These are phyloP conservation scores for Pentalonia nigronervosa DNA, from an alignment of 1,140 invertebrate species.

Conservation along the genomic window DNA sequence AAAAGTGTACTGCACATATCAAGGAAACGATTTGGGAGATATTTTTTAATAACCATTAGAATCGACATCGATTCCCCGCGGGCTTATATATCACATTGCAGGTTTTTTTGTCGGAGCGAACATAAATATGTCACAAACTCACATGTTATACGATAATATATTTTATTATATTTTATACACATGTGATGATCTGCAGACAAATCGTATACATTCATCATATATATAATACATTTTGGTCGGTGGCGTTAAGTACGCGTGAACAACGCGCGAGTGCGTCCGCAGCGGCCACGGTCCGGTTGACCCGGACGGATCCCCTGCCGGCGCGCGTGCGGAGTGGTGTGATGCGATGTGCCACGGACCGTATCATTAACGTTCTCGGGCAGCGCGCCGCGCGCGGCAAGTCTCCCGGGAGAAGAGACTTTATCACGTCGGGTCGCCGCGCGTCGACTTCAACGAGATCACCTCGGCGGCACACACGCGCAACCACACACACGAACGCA, in stretches of 20 bases:
- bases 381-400: not conserved
- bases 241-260: slow-evolving; percentile 52
- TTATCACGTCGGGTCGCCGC: slow-evolving; percentile 21
- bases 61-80: not conserved
- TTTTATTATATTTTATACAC: not conserved
- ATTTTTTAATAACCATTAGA: not conserved
- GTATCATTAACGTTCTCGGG: slow-evolving; percentile 46
- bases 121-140: not conserved
- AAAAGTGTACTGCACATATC: not conserved
- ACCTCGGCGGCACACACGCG: not conserved
- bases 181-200: not conserved
- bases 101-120: not conserved
- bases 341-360: slow-evolving; percentile 34
- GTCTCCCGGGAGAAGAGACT: slow-evolving; percentile 46
- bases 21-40: not conserved
- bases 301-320: not conserved
- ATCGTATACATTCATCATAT: not conserved
- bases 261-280: slow-evolving; percentile 29
- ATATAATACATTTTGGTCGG: not conserved
- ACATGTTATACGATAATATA: not conserved
- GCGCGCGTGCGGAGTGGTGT: not conserved
- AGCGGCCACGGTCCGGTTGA: slow-evolving; percentile 53
- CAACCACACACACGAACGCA: not conserved
- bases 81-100: not conserved
- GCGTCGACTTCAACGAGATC: slow-evolving; percentile 30